Conservation (phyloP, 1,140 invertebrate genomes). For the Chelonus insularis region DNA sequence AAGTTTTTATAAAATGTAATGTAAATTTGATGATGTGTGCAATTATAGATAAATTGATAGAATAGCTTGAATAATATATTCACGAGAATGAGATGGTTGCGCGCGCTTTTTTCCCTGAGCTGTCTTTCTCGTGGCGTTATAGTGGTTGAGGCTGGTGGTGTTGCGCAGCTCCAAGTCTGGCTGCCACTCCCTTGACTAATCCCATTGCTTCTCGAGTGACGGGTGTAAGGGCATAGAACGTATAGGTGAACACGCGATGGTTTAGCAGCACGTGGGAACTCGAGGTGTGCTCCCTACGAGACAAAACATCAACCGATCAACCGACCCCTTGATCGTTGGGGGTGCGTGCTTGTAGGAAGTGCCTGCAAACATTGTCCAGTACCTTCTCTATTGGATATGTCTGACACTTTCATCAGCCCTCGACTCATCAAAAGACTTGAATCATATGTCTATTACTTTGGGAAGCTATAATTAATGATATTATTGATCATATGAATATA, state of each 20-base stretch:
- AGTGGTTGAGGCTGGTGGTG: not conserved
- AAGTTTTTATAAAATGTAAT: too few relatives aligned
- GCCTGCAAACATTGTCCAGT: not conserved
- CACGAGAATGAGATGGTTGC: conserved; percentile 20
- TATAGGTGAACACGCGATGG: conserved; percentile 52
- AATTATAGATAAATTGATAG: too few relatives aligned
- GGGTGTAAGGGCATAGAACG: conserved; percentile 33
- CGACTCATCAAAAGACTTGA: not conserved
- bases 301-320: conserved; percentile 57
- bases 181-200: conserved; percentile 44
- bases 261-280: conserved; percentile 52
- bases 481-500: too few relatives aligned
- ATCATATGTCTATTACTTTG: too few relatives aligned
- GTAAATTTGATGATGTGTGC: too few relatives aligned
- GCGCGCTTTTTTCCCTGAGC: conserved; percentile 17
- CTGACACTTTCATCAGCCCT: not conserved
- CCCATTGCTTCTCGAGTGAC: conserved; percentile 49
- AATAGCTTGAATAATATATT: too few relatives aligned
- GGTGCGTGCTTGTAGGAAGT: not conserved
- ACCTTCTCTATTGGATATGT: not conserved
- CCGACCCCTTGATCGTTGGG: conserved; percentile 27
- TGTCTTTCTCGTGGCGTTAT: not conserved
- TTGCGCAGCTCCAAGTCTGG: conserved; percentile 3
- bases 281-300: conserved; percentile 47
- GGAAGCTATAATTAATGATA: too few relatives aligned